Conservation (phyloP, 1,140 invertebrate species). For the Hylaeus anthracinus region DNA sequence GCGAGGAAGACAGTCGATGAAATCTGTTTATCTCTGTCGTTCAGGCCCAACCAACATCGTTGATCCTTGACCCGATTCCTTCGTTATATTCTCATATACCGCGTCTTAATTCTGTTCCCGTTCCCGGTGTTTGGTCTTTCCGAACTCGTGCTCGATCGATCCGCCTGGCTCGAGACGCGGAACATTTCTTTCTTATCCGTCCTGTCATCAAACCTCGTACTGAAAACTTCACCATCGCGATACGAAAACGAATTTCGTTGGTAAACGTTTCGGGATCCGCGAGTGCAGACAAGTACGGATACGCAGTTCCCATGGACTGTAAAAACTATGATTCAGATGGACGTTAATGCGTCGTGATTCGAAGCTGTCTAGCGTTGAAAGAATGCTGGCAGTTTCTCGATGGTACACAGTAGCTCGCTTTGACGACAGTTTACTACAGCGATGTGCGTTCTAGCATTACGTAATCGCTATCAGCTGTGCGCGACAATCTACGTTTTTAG, state of each 20-base stretch:
- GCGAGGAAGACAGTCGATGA: too few relatives aligned
- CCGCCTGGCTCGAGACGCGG: neutral
- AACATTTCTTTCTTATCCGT: neutral
- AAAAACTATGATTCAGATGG: neutral
- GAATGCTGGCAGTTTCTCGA: neutral
- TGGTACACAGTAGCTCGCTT: too few relatives aligned
- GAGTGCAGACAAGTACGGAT: neutral
- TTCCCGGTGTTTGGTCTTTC: constrained; percentile 4
- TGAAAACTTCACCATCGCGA: neutral
- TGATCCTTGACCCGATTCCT: constrained; percentile 58
- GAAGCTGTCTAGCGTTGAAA: too few relatives aligned
- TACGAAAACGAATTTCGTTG: neutral
- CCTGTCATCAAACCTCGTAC: neutral
- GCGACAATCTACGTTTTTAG: constrained; percentile 17
- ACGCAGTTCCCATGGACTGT: neutral
- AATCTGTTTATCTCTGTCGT: neutral
- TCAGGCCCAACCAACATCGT: too few relatives aligned
- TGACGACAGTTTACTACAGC: neutral
- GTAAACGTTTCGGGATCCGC: too few relatives aligned
- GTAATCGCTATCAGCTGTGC: constrained; percentile 39
- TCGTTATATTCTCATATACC: constrained; percentile 27
- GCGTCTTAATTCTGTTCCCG: constrained; percentile 21
- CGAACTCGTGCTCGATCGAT: constrained; percentile 20
- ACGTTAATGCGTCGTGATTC: neutral
- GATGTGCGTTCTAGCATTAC: constrained; percentile 13